Base-by-base conservation (phyloP, 2,113 vertebrate genomes). In the Zootoca vivipara region DNA sequence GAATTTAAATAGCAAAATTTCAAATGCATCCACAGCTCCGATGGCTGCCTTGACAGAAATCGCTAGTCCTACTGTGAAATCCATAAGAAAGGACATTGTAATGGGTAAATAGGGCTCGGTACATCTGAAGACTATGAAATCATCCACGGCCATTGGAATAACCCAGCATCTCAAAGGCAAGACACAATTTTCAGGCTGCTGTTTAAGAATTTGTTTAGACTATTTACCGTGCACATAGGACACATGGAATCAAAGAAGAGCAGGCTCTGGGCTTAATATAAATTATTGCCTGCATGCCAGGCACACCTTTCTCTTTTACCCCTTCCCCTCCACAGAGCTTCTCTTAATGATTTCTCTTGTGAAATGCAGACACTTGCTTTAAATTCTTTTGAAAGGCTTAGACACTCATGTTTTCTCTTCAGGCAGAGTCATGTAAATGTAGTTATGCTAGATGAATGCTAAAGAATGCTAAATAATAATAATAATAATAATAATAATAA, bases 1-100 rank as follows among this genome's bases (percentile, higher is more conserved):
- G 67, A 87, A 84, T 87, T 84, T 87, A 87, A 90, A 90, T 84
- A 74, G 65, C 52, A 77, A 83, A 79, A 84, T 90, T 90, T 87
- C 38, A 82, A 64, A 90, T 78, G 24, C 64, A 79, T 79, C 78
- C 69, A 73, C n/a, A 30, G 58, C 46, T 90, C 80, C 70, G 52
- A 65, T 79, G 89, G 80, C 65, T 87, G 74, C 58, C 74, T 84
- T 87, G 74, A 84, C 74, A 74, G 85, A 87, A 90, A 87, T 87
- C 56, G 7, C 67, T 52, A 83, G 75, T 10, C 81, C 56, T 87
- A 64, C 85, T 84, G 38, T 87, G 81, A 90, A 87, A 90, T 90
- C 81, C 22, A 46, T 74, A 52, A 79, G 81, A 84, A 79, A 80
- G 81, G 89, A 84, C 67, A 79, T 84, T 73, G 52, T 90, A 80